phyloP scores from a whole-genome alignment of 2,113 vertebrate species.

The Catharus bicknelli region DNA sequence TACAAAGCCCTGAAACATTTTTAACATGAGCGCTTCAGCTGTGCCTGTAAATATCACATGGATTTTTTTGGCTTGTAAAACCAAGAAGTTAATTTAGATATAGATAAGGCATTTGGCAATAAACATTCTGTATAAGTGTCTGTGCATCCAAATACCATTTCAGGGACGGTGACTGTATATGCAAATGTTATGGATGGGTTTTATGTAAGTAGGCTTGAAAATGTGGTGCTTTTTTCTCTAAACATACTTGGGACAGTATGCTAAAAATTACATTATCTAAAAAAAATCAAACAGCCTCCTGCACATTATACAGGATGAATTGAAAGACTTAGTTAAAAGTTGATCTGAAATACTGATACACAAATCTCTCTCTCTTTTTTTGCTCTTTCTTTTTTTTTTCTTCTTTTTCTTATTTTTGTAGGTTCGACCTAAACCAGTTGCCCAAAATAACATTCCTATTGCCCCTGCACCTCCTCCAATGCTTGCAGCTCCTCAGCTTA shows the following conservation, averaged over 20 bases:
- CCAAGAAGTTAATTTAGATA: neutral
- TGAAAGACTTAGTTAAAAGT: neutral
- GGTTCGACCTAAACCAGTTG: slow-evolving; percentile 91
- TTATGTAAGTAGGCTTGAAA: slow-evolving; percentile 31
- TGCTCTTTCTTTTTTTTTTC: neutral
- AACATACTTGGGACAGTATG: neutral
- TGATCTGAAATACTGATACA: neutral
- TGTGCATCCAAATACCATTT: slow-evolving; percentile 8
- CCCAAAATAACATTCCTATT: slow-evolving; percentile 93
- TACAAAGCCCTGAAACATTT: neutral
- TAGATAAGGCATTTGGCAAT: neutral
- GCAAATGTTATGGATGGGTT: neutral
- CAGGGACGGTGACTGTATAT: neutral
- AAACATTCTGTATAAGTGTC: neutral
- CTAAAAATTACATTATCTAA: slow-evolving; percentile 10
- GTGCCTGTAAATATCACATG: neutral
- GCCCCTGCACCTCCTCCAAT: slow-evolving; percentile 95
- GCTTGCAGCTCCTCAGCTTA: slow-evolving; percentile 94
- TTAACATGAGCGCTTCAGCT: neutral
- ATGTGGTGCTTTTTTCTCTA: neutral
- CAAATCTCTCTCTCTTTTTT: neutral
- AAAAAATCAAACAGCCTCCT: neutral
- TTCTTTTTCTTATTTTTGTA: slow-evolving; percentile 33
- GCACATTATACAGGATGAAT: neutral
- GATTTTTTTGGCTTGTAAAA: neutral